These are phyloP conservation scores for Echiichthys vipera DNA, from an alignment of 2,797 vertebrate species.

Conservation along the genomic window DNA sequence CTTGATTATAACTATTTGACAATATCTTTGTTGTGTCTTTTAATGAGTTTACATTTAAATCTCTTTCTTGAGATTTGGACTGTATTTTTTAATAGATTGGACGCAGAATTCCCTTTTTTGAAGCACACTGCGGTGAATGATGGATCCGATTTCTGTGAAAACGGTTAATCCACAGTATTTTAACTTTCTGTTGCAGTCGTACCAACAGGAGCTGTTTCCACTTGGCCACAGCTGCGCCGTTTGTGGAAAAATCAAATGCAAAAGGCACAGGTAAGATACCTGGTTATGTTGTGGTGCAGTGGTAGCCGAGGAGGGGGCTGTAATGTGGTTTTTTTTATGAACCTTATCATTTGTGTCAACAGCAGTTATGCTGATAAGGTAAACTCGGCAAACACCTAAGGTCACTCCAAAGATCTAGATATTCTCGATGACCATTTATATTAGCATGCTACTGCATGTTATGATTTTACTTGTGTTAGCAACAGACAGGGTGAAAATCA, in stretches of 20 bases:
- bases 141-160: neutral
- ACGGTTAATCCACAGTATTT: constrained; percentile 1
- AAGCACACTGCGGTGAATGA: neutral
- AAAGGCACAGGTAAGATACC: constrained; percentile 91
- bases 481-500: neutral
- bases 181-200: constrained; percentile 77
- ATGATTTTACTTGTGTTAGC: neutral
- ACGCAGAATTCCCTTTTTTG: neutral
- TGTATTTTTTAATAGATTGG: neutral
- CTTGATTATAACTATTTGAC: neutral
- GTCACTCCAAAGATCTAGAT: neutral
- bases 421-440: neutral
- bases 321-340: neutral
- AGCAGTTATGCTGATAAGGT: neutral
- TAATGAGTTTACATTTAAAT: neutral
- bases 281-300: neutral
- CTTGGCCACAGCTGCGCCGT: constrained; percentile 95
- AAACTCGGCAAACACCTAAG: neutral
- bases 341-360: neutral
- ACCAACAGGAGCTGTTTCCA: constrained; percentile 93
- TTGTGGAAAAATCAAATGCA: constrained; percentile 96
- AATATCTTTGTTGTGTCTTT: neutral
- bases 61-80: too few relatives aligned
- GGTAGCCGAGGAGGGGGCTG: neutral
- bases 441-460: neutral